phyloP scores from a whole-genome alignment of 2,888 invertebrate genomes.

The Calameuta idolon region DNA sequence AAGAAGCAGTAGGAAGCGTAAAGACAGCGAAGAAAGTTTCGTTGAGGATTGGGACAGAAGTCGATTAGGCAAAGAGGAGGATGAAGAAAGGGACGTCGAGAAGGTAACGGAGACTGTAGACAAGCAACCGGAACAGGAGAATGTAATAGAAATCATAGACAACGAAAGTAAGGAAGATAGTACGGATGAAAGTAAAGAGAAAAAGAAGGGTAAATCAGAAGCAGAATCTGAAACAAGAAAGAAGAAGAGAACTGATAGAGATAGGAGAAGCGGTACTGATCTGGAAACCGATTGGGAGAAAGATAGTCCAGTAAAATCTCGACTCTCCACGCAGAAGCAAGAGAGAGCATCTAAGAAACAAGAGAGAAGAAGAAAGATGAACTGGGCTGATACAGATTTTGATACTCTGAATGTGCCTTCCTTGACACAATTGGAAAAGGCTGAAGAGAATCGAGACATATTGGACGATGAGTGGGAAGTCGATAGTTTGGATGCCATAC shows the following conservation, averaged over 20 bases:
- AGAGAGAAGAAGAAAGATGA: constrained; percentile 26
- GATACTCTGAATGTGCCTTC: constrained; percentile 57
- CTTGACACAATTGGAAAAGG: constrained; percentile 56
- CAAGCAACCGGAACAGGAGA: constrained; percentile 7
- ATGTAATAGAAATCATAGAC: neutral
- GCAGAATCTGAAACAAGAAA: neutral
- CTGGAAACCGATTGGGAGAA: constrained; percentile 49
- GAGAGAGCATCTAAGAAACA: constrained; percentile 32
- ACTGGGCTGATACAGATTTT: constrained; percentile 58
- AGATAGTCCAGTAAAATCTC: constrained; percentile 21
- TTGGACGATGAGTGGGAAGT: constrained; percentile 63
- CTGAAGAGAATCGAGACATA: constrained; percentile 43
- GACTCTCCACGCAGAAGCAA: neutral
- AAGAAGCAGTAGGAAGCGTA: neutral
- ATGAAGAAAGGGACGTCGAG: neutral
- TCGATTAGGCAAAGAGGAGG: neutral
- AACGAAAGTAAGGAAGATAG: neutral
- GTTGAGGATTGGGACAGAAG: constrained; percentile 16
- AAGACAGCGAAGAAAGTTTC: constrained; percentile 14
- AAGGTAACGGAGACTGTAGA: neutral
- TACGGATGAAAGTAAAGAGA: neutral
- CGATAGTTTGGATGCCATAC: constrained; percentile 58
- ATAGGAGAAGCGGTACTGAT: constrained; percentile 32
- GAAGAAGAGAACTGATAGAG: constrained; percentile 26
- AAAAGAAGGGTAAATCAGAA: neutral